Base-by-base conservation (phyloP, 1,140 invertebrate genomes). In the Drosophila pectinifera region DNA sequence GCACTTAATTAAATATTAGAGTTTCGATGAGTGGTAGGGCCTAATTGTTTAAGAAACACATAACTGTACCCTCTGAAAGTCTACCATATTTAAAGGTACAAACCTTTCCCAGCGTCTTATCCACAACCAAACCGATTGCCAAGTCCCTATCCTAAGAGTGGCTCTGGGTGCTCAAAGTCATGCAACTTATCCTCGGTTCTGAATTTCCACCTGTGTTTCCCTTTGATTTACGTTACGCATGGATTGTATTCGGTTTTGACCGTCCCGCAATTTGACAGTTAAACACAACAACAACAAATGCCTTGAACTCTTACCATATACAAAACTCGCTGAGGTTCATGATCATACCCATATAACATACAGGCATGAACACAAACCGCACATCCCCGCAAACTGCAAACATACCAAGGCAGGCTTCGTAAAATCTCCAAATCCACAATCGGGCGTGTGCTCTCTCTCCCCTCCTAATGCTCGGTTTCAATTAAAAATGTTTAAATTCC, bases 151-250 rank as follows among this genome's bases (percentile, higher is more conserved):
- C 10, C 31, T 36, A n/a, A 22, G 18, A 53, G 49, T 36, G 49
- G n/a, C 18, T 53, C 8, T 53, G 18, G 31, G 18, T 22, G 31
- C 49, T 36, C 49, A 13, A 22, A 36, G 31, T 53, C 49, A 36
- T 22, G 49, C 49, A 53, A 53, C 49, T 53, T 22, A 14, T 36
- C 31, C 34, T 53, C 31, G 49, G 31, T 10, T 36, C 14, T 53
- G 31, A 53, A 53, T 53, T 51, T 53, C 49, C 49, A 53, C 18
- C 31, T 36, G 49, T 36, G 49, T 53, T 53, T 53, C 49, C 18
- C 49, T 53, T 53, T 53, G 31, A 36, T 53, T 53, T 53, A 53
- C 31, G 31, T 53, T 36, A 53, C 49, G 49, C 49, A 53, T 53
- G 49, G 18, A 53, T 22, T 36, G 31, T 34, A 36, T 53, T 34